phyloP scores from a whole-genome alignment of 2,888 invertebrate genomes.

The Harpagoxenus sublaevis region DNA sequence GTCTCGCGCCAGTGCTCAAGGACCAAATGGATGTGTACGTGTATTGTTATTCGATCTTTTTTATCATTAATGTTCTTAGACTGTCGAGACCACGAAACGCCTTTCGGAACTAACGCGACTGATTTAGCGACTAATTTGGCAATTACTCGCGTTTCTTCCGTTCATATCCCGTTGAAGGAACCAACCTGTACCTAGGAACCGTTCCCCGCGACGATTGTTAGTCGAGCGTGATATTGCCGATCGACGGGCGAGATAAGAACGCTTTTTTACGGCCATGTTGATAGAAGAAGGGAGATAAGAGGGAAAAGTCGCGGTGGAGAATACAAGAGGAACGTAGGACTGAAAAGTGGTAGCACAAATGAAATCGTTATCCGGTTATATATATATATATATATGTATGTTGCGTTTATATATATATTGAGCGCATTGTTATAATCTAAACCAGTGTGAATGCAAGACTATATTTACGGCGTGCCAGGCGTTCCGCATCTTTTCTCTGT shows the following conservation, averaged over 20 bases:
- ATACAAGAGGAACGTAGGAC: neutral
- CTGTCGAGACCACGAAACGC: conserved; percentile 22
- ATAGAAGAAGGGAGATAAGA: neutral
- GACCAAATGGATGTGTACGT: neutral
- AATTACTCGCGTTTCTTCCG: conserved; percentile 56
- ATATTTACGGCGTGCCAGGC: neutral
- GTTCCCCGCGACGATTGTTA: conserved; percentile 55
- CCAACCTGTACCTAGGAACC: conserved; percentile 68
- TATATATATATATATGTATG: conserved; percentile 4
- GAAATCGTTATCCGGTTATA: conserved; percentile 30
- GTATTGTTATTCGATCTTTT: conserved; percentile 17
- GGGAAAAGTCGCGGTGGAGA: conserved; percentile 2
- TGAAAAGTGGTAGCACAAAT: conserved; percentile 33
- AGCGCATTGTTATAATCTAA: conserved; percentile 39
- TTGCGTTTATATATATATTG: conserved; percentile 42
- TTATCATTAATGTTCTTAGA: conserved; percentile 30
- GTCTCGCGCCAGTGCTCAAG: conserved; percentile 16
- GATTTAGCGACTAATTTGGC: neutral
- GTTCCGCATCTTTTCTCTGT: conserved; percentile 16
- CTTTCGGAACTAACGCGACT: conserved; percentile 37
- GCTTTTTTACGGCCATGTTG: neutral
- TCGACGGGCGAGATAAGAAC: neutral
- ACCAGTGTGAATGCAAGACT: conserved; percentile 14
- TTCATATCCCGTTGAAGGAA: conserved; percentile 57
- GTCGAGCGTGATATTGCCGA: conserved; percentile 47